A percentile compares a stretch with the other conserved stretches of the same genome.
Evolutionary conservation across 1,140 invertebrate species (phyloP).

Genomic region (Octopus bimaculoides): DNA sequence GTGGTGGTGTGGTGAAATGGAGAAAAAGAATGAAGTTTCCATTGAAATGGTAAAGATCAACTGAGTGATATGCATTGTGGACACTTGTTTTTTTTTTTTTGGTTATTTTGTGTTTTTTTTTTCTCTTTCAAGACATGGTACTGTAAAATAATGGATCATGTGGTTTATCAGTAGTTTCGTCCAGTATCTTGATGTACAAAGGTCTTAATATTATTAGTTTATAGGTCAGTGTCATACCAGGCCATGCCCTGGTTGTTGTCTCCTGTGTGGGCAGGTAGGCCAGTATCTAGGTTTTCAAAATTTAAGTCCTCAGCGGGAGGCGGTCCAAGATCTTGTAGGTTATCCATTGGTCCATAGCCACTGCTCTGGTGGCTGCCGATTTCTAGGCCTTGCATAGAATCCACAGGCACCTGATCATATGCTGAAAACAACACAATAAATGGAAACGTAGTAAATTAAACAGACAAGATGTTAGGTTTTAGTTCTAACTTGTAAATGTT

Average conservation of each 20-base stretch:
- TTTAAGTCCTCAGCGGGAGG: constrained; percentile 67
- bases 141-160: neutral
- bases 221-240: constrained; percentile 96
- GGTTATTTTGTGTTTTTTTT: neutral
- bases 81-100: neutral
- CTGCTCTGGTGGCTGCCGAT: constrained; percentile 71
- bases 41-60: neutral
- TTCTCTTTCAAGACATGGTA: neutral
- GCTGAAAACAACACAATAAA: constrained; percentile 61
- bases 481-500: too few species aligned
- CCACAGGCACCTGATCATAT: constrained; percentile 96
- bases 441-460: neutral
- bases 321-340: constrained; percentile 75
- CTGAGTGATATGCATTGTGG: neutral
- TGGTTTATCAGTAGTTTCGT: neutral
- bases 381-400: constrained; percentile 91
- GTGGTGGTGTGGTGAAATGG: neutral
- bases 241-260: constrained; percentile 87
- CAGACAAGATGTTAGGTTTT: too few species aligned
- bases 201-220: constrained; percentile 40
- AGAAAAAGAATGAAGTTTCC: neutral
- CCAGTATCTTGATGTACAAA: neutral
- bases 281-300: constrained; percentile 74
- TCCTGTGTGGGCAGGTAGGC: constrained; percentile 67
- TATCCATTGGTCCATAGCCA: constrained; percentile 75